Conservation (phyloP, 2,888 invertebrate species). For the Syrista parreyssii region DNA sequence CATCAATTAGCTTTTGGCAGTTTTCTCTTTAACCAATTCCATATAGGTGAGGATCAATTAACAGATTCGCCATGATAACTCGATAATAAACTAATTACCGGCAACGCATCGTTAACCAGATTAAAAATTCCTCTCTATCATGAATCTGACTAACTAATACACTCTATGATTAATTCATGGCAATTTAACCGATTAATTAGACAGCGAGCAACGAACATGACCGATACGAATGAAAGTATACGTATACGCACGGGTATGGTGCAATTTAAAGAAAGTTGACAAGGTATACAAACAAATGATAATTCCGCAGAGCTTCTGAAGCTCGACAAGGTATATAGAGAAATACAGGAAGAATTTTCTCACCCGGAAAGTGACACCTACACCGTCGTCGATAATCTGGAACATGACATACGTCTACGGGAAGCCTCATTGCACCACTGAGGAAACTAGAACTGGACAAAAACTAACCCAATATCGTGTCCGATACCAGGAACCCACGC, state of each 20-base stretch:
- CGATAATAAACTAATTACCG: background rate
- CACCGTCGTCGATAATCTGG: conserved; percentile 39
- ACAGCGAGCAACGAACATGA: background rate
- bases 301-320: background rate
- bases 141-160: background rate
- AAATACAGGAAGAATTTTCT: background rate
- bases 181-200: background rate
- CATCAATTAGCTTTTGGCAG: background rate
- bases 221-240: background rate
- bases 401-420: conserved; percentile 48
- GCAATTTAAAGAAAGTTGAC: background rate
- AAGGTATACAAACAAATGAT: background rate
- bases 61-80: background rate
- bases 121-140: background rate
- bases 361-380: conserved; percentile 24
- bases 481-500: conserved; percentile 49
- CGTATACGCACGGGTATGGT: background rate
- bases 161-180: background rate
- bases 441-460: conserved; percentile 56
- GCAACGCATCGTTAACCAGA: background rate
- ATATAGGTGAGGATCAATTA: background rate
- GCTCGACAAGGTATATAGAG: background rate
- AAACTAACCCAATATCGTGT: conserved; percentile 58
- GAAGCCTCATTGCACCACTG: conserved; percentile 56
- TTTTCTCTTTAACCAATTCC: background rate